Evolutionary conservation across 2,797 vertebrate genomes (phyloP).

Genomic region (Morus bassanus): DNA sequence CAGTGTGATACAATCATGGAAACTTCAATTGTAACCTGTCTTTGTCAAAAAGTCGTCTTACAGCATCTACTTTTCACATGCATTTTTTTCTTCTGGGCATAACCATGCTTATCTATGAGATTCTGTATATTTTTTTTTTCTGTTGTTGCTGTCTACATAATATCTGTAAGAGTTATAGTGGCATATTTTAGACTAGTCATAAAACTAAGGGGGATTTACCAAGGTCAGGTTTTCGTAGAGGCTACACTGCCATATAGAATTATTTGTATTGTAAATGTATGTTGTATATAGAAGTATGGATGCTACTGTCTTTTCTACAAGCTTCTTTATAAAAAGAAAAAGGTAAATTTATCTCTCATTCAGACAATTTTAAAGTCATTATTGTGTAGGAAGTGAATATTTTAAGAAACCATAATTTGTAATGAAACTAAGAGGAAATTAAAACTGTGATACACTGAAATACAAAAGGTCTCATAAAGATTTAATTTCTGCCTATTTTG

Average conservation of each 20-base stretch:
- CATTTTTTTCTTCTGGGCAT: neutral
- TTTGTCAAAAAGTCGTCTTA: conserved; percentile 11
- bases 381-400: neutral
- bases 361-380: neutral
- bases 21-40: neutral
- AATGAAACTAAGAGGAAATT: neutral
- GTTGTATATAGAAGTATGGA: neutral
- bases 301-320: neutral
- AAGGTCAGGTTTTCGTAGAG: neutral
- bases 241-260: neutral
- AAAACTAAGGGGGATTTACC: neutral
- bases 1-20: neutral
- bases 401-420: neutral
- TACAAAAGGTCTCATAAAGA: neutral
- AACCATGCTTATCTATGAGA: neutral
- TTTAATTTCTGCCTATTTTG: neutral
- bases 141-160: neutral
- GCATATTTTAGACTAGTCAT: neutral
- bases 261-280: neutral
- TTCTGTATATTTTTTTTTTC: neutral
- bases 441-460: neutral
- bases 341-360: neutral
- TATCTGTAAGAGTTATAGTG: neutral
- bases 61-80: neutral
- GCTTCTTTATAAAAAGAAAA: neutral